Evolutionary conservation across 2,888 invertebrate genomes (phyloP).

Genomic region (Norana najaformis): DNA sequence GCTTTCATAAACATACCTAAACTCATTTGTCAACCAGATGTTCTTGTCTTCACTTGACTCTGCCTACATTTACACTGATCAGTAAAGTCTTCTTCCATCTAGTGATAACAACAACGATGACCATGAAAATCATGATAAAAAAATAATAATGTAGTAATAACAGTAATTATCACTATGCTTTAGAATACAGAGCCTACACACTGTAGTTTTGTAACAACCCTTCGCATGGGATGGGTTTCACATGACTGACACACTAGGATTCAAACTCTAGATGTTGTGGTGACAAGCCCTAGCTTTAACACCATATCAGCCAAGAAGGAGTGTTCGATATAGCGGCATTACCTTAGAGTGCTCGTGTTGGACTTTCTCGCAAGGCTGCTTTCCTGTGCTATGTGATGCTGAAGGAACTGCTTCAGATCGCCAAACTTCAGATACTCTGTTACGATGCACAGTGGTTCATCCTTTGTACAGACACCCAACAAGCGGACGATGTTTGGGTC

Average conservation of each 20-base stretch:
- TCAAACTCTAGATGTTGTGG: not conserved
- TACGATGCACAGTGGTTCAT: slow-evolving; percentile 85
- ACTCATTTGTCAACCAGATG: not conserved
- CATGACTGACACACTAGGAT: not conserved
- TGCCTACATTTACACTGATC: not conserved
- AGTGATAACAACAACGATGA: not conserved
- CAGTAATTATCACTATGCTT: not conserved
- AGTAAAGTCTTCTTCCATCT: no score
- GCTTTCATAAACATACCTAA: not conserved
- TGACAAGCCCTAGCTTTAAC: not conserved
- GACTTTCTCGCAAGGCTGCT: slow-evolving; percentile 30
- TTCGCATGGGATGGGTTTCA: not conserved
- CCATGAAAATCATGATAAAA: not conserved
- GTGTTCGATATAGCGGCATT: not conserved
- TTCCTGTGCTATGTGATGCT: slow-evolving; percentile 66
- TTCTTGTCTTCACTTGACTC: not conserved
- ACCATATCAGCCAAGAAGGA: not conserved
- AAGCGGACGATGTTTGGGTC: slow-evolving; percentile 82
- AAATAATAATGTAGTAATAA: no score
- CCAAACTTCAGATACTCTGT: slow-evolving; percentile 86
- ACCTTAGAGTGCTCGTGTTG: slow-evolving; percentile 24
- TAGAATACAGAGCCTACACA: not conserved
- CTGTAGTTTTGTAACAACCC: not conserved
- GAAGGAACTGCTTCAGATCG: slow-evolving; percentile 78
- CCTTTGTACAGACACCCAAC: slow-evolving; percentile 76